A percentile compares a stretch with the other conserved stretches of the same genome.
Conservation (phyloP, 2,888 invertebrate genomes). For the Ceriagrion tenellum region DNA sequence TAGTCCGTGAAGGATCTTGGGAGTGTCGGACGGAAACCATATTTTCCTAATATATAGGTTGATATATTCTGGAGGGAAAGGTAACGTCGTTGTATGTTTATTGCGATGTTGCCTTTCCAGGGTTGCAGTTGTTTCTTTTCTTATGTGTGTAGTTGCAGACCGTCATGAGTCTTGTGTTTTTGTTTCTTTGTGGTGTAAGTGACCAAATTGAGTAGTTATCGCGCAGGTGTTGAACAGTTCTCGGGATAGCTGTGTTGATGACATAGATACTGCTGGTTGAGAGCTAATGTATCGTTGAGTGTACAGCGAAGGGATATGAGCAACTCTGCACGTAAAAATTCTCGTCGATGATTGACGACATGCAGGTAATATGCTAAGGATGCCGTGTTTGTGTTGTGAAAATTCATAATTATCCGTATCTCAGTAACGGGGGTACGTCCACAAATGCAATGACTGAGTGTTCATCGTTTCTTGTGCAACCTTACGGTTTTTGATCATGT, state of each 20-base stretch:
- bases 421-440: neutral
- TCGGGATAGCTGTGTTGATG: conserved; percentile 74
- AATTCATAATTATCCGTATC: neutral
- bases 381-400: neutral
- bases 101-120: conserved; percentile 72
- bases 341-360: conserved; percentile 75
- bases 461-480: neutral
- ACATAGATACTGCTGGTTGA: conserved; percentile 72
- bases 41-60: conserved; percentile 81
- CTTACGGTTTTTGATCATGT: neutral
- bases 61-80: conserved; percentile 76
- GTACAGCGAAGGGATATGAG: conserved; percentile 49
- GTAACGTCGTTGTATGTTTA: conserved; percentile 73
- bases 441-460: neutral
- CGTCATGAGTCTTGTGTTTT: conserved; percentile 68
- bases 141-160: conserved; percentile 69
- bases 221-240: conserved; percentile 77
- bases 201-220: conserved; percentile 70
- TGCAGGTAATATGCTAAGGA: conserved; percentile 77
- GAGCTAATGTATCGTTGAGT: conserved; percentile 47
- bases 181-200: conserved; percentile 68
- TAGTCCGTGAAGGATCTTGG: conserved; percentile 80
- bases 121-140: conserved; percentile 39
- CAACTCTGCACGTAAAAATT: conserved; percentile 42
- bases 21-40: conserved; percentile 81